Conservation (phyloP, 2,113 vertebrate species). For the Orcinus orca region DNA sequence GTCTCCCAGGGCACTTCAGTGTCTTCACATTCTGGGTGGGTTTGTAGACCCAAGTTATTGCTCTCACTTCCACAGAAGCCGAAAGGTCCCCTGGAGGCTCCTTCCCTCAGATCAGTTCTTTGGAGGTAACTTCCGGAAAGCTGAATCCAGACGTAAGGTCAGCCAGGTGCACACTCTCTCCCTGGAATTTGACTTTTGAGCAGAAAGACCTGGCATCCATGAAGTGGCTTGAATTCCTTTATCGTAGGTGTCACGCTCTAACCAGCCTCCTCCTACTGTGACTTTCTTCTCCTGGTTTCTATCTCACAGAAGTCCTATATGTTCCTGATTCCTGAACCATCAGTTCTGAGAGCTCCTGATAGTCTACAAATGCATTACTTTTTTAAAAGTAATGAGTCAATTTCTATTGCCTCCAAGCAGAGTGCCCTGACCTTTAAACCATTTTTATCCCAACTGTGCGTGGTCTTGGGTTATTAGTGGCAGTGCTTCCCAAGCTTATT, state of each 20-base stretch:
- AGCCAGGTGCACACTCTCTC: background rate
- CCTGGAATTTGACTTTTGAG: background rate
- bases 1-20: background rate
- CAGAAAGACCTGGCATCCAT: accelerated
- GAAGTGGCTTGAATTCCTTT: accelerated
- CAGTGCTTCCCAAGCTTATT: background rate
- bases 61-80: background rate
- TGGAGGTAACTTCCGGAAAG: background rate
- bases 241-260: accelerated
- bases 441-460: background rate
- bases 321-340: background rate
- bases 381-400: background rate
- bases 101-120: accelerated
- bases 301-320: too few species aligned
- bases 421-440: too few species aligned
- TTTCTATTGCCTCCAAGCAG: background rate
- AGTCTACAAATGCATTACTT: background rate
- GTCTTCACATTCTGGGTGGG: accelerated
- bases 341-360: background rate
- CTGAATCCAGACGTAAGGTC: too few species aligned
- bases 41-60: accelerated
- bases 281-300: too few species aligned
- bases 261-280: too few species aligned
- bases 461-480: too few species aligned
- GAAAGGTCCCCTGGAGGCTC: accelerated